These are phyloP conservation scores for Cryptocheilus praepositus DNA, from an alignment of 2,888 invertebrate species.

Conservation along the genomic window DNA sequence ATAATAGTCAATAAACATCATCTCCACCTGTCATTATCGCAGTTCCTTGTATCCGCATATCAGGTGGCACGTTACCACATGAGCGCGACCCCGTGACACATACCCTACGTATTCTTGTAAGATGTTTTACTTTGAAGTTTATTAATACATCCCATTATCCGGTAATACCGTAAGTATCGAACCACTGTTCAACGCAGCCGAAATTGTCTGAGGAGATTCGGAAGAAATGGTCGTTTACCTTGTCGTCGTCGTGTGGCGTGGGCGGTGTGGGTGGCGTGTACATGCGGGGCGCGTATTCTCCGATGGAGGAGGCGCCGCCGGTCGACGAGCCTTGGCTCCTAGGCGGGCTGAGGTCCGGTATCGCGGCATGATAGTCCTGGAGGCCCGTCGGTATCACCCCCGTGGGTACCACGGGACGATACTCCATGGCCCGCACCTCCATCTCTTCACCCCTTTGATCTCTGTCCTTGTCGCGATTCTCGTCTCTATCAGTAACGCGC, in stretches of 20 bases:
- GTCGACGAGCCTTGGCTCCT: conserved; percentile 73
- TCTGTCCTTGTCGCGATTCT: conserved; percentile 16
- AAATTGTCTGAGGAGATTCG: conserved; percentile 2
- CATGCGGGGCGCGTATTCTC: conserved; percentile 73
- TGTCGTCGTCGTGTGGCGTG: conserved; percentile 73
- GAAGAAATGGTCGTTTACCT: conserved; percentile 59
- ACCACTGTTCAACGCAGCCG: too few relatives aligned
- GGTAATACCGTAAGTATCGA: too few relatives aligned
- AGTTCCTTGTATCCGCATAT: too few relatives aligned
- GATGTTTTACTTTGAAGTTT: too few relatives aligned
- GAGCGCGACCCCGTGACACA: too few relatives aligned
- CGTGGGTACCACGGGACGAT: conserved; percentile 76
- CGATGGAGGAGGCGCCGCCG: conserved; percentile 73
- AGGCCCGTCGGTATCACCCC: conserved; percentile 70
- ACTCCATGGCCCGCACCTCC: conserved; percentile 79
- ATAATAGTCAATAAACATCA: too few relatives aligned
- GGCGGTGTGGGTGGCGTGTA: conserved; percentile 73
- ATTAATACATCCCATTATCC: too few relatives aligned
- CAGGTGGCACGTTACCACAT: too few relatives aligned
- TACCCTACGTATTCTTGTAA: too few relatives aligned
- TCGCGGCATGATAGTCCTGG: conserved; percentile 73
- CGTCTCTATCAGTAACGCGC: conserved; percentile 16
- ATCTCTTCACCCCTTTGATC: conserved; percentile 64
- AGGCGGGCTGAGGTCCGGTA: conserved; percentile 72
- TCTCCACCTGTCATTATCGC: too few relatives aligned